Conservation (phyloP, 2,113 vertebrate genomes). For the Canis aureus region DNA sequence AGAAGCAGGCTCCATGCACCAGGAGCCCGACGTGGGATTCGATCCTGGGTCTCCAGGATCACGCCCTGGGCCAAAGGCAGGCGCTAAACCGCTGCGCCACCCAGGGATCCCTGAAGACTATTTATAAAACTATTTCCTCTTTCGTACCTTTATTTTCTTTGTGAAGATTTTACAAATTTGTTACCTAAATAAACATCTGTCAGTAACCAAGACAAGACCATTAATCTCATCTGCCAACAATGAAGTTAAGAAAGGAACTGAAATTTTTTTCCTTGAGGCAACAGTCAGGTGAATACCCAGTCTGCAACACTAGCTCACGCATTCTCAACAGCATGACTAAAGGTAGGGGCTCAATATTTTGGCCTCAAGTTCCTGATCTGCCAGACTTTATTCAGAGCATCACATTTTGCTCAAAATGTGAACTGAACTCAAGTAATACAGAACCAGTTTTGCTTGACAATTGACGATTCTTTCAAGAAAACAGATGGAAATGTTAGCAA, state of each 20-base stretch:
- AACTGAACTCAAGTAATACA: not conserved
- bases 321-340: not conserved
- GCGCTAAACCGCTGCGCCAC: too few species aligned
- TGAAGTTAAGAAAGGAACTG: constrained; percentile 36
- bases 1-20: too few species aligned
- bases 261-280: constrained; percentile 31
- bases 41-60: too few species aligned
- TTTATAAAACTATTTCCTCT: not conserved
- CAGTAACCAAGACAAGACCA: constrained; percentile 45
- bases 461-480: constrained; percentile 23
- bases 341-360: not conserved
- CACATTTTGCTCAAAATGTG: not conserved
- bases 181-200: constrained; percentile 68
- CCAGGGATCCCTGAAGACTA: not conserved
- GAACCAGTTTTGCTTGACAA: not conserved
- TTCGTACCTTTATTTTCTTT: constrained; percentile 48
- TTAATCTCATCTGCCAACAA: constrained; percentile 58
- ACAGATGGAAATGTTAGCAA: not conserved
- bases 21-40: too few species aligned
- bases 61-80: too few species aligned
- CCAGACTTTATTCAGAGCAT: not conserved
- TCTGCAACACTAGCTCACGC: not conserved
- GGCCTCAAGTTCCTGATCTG: not conserved
- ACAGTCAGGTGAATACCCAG: not conserved
- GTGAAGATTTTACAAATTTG: constrained; percentile 66